These are phyloP conservation scores for Metallyticus violacea DNA, from an alignment of 2,888 invertebrate species.

Conservation along the genomic window DNA sequence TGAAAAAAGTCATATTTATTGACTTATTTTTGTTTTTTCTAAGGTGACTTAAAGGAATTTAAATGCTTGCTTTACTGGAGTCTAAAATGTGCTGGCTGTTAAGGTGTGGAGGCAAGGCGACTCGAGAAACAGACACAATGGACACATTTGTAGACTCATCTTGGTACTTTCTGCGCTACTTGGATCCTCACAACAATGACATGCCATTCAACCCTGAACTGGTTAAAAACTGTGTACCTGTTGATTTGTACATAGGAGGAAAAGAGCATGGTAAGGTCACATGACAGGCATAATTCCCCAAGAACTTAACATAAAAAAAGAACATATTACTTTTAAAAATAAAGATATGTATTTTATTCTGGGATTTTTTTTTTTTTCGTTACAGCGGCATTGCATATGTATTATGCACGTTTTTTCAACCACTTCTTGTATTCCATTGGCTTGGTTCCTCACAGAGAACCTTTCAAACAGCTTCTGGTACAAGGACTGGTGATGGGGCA, in stretches of 20 bases:
- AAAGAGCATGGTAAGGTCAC: constrained; percentile 81
- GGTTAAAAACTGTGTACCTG: constrained; percentile 68
- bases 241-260: constrained; percentile 94
- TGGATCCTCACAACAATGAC: constrained; percentile 72
- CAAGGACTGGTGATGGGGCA: constrained; percentile 95
- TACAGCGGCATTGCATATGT: constrained; percentile 88
- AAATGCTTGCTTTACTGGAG: too few relatives aligned
- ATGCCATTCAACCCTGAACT: constrained; percentile 65
- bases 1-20: too few relatives aligned
- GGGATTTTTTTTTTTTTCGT: constrained; percentile 22
- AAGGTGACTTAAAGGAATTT: too few relatives aligned
- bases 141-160: constrained; percentile 99
- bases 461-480: constrained; percentile 86
- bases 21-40: too few relatives aligned
- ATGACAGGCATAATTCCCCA: not conserved
- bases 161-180: constrained; percentile 94
- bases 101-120: constrained; percentile 62
- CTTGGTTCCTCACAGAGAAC: constrained; percentile 72
- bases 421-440: constrained; percentile 86
- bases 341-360: not conserved
- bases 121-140: constrained; percentile 94
- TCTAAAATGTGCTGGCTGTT: not conserved
- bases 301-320: not conserved
- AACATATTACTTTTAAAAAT: not conserved
- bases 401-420: constrained; percentile 92